These are phyloP conservation scores for Etia nguti DNA, from an alignment of 2,113 vertebrate species.

Conservation along the genomic window DNA sequence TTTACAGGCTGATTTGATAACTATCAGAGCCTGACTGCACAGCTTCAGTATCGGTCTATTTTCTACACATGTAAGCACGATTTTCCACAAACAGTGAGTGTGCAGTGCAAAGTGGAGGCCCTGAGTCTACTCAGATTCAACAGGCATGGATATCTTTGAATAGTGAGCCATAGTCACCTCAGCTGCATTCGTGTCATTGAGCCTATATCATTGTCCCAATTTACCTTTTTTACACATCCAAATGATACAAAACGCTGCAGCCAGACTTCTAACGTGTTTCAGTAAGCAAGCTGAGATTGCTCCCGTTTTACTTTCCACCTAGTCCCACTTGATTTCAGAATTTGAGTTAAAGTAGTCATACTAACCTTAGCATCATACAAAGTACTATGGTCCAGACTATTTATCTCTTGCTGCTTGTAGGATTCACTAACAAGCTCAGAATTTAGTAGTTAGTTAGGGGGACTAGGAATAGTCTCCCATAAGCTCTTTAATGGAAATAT, in stretches of 20 bases:
- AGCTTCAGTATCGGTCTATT: not conserved
- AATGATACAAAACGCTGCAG: not conserved
- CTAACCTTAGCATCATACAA: not conserved
- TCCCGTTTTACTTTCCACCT: not conserved
- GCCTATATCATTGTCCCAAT: fast-evolving
- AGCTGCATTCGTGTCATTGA: not conserved
- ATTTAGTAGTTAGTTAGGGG: not conserved
- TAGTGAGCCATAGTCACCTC: not conserved
- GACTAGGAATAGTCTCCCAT: not conserved
- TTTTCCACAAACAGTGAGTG: not conserved
- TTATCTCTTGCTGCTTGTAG: not conserved
- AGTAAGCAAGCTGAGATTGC: not conserved
- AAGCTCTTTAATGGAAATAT: not conserved
- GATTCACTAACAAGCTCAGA: not conserved
- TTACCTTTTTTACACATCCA: not conserved
- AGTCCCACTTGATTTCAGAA: not conserved
- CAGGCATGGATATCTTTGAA: not conserved
- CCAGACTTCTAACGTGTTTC: not conserved
- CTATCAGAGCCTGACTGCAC: not conserved
- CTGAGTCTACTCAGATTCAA: not conserved
- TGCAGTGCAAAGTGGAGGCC: not conserved
- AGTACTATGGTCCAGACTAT: not conserved
- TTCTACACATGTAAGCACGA: not conserved
- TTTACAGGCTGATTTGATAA: not conserved
- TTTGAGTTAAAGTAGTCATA: not conserved